Evolutionary conservation across 2,888 invertebrate genomes (phyloP).

Genomic region (Heliconius charithonia): DNA sequence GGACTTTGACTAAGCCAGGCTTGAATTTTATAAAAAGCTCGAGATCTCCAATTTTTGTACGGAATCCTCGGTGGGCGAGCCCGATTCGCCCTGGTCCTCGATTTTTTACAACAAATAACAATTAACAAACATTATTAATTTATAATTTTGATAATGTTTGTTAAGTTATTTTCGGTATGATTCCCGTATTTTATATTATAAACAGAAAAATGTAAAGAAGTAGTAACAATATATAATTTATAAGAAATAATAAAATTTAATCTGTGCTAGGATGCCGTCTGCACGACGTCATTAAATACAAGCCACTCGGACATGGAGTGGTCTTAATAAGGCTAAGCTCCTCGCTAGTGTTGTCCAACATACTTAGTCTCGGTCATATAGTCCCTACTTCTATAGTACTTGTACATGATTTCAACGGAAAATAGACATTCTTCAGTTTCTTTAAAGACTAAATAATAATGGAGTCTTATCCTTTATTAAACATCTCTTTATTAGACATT

Average conservation of each 20-base stretch:
- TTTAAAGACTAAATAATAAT: background rate
- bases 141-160: too few species aligned
- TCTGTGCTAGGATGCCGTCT: conserved; percentile 9
- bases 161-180: too few species aligned
- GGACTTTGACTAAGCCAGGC: too few species aligned
- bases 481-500: too few species aligned
- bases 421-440: background rate
- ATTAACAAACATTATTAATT: too few species aligned
- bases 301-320: conserved; percentile 27
- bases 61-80: too few species aligned
- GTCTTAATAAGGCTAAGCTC: conserved; percentile 34
- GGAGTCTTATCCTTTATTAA: background rate
- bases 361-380: conserved; percentile 19
- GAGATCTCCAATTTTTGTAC: too few species aligned
- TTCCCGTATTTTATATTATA: background rate
- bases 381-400: conserved; percentile 3
- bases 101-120: too few species aligned
- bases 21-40: too few species aligned
- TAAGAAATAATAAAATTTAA: conserved; percentile 9
- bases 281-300: conserved; percentile 20
- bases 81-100: too few species aligned
- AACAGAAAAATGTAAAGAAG: background rate
- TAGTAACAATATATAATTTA: background rate
- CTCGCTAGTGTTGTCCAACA: conserved; percentile 26
- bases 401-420: background rate